phyloP scores from a whole-genome alignment of 2,113 vertebrate genomes.

The Barbus barbus region DNA sequence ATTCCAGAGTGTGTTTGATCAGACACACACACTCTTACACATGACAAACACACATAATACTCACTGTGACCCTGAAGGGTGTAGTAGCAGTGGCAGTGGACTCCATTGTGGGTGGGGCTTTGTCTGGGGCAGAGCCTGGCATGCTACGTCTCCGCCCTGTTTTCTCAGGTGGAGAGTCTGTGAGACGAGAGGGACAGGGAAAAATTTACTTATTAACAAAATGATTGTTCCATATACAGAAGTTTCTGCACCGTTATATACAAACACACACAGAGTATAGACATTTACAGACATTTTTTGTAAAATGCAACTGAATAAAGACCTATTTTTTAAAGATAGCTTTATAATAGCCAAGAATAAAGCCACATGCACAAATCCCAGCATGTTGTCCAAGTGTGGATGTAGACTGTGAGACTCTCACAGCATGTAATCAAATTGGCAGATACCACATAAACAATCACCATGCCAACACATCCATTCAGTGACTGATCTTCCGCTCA shows the following conservation, averaged over 20 bases:
- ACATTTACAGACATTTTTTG: too few relatives aligned
- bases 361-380: neutral
- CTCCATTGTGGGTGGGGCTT: slow-evolving; percentile 85
- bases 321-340: too few relatives aligned
- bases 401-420: too few relatives aligned
- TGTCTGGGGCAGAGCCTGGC: slow-evolving; percentile 85
- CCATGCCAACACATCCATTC: neutral
- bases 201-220: neutral
- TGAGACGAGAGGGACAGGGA: slow-evolving; percentile 33
- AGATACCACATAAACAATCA: neutral
- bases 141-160: slow-evolving; percentile 90
- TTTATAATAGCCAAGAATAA: neutral
- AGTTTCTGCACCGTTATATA: too few relatives aligned
- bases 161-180: slow-evolving; percentile 95
- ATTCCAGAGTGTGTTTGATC: slow-evolving; percentile 22
- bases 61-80: slow-evolving; percentile 95
- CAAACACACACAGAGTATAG: too few relatives aligned
- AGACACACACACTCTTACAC: neutral
- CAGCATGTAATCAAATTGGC: neutral
- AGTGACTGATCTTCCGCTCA: too few relatives aligned
- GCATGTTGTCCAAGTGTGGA: too few relatives aligned
- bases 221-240: neutral
- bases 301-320: too few relatives aligned
- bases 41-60: slow-evolving; percentile 46
- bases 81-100: slow-evolving; percentile 79